phyloP scores from a whole-genome alignment of 2,113 vertebrate species.

The Probosciger aterrimus region DNA sequence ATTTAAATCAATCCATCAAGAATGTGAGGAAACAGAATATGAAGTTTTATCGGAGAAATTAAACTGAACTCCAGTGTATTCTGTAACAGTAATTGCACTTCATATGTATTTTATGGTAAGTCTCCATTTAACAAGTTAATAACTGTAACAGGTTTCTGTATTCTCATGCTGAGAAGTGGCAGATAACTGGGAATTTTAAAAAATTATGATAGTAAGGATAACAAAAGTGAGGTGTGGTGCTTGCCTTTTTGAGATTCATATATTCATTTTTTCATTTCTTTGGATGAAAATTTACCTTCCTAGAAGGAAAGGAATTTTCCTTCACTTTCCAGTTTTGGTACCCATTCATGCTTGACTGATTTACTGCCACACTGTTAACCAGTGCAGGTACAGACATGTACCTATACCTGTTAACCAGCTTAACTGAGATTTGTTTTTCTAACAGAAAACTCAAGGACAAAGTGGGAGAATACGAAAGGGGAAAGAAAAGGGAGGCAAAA shows the following conservation, averaged over 20 bases:
- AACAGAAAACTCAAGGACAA: background rate
- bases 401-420: background rate
- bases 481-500: background rate
- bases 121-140: background rate
- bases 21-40: background rate
- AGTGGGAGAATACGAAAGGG: background rate
- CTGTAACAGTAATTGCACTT: background rate
- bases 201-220: background rate
- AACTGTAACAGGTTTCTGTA: background rate
- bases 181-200: background rate
- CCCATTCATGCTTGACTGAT: background rate
- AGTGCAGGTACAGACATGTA: background rate
- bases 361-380: background rate
- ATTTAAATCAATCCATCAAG: background rate
- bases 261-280: background rate
- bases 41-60: background rate
- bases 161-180: background rate
- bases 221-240: background rate
- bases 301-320: background rate
- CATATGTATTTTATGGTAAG: background rate
- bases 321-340: background rate
- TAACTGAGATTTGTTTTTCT: background rate
- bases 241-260: background rate
- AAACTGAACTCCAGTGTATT: background rate
- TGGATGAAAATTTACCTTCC: background rate